A percentile compares a stretch with the other conserved stretches of the same genome.
phyloP scores from a whole-genome alignment of 2,113 vertebrate species.

The Bos taurus region DNA sequence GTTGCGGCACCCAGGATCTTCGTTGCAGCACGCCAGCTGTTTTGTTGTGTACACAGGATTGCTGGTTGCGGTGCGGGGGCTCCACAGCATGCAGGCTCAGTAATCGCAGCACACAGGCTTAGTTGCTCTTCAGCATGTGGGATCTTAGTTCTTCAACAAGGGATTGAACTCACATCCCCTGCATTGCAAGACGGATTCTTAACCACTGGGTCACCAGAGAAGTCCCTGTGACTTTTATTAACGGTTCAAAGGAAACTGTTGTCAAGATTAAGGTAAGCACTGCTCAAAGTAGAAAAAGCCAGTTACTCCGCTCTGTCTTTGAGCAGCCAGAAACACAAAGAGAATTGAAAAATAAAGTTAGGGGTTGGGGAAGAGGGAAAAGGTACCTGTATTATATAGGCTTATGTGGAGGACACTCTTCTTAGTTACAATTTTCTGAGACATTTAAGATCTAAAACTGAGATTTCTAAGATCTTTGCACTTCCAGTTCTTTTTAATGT shows the following conservation, averaged over 20 bases:
- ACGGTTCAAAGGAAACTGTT: background rate
- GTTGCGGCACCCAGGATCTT: background rate
- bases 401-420: slow-evolving; percentile 19
- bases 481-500: background rate
- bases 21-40: background rate
- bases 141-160: background rate
- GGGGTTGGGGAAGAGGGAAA: background rate
- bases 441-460: background rate
- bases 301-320: background rate
- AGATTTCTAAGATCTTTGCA: background rate
- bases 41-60: background rate
- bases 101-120: background rate
- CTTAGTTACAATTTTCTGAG: slow-evolving; percentile 2
- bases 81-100: background rate
- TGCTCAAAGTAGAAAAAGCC: background rate
- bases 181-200: background rate
- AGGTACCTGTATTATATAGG: background rate
- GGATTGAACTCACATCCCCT: background rate
- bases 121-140: background rate
- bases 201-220: background rate
- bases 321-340: background rate
- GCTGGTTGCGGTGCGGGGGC: background rate
- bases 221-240: background rate
- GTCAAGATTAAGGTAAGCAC: background rate
- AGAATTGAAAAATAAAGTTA: background rate